A percentile compares a stretch with the other conserved stretches of the same genome.
phyloP scores from a whole-genome alignment of 2,113 vertebrate genomes.

The Xenopus tropicalis region UCB_Xtro_10.0 CM004449.2:89043501-89044000 shows the following conservation, averaged over 20 bases:
- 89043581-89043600: constrained; percentile 14
- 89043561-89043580: background rate
- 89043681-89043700: constrained; percentile 10
- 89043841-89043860: too few relatives aligned
- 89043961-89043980: too few relatives aligned
- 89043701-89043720: constrained; percentile 8
- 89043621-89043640: constrained; percentile 14
- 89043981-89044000: too few relatives aligned
- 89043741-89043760: constrained; percentile 22
- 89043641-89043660: constrained; percentile 36
- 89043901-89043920: too few relatives aligned
- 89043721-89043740: constrained; percentile 6
- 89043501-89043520: background rate
- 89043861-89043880: too few relatives aligned
- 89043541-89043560: background rate
- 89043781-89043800: too few relatives aligned
- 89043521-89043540: constrained; percentile 8
- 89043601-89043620: constrained; percentile 18
- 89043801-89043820: too few relatives aligned
- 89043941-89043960: too few relatives aligned
- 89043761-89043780: background rate
- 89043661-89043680: constrained; percentile 26
- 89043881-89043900: too few relatives aligned
- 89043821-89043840: too few relatives aligned
- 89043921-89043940: too few relatives aligned